Evolutionary conservation across 2,113 vertebrate genomes (phyloP), one percentile per base, ranked within the genome.

Genomic region (Brachyistius frenatus): DNA sequence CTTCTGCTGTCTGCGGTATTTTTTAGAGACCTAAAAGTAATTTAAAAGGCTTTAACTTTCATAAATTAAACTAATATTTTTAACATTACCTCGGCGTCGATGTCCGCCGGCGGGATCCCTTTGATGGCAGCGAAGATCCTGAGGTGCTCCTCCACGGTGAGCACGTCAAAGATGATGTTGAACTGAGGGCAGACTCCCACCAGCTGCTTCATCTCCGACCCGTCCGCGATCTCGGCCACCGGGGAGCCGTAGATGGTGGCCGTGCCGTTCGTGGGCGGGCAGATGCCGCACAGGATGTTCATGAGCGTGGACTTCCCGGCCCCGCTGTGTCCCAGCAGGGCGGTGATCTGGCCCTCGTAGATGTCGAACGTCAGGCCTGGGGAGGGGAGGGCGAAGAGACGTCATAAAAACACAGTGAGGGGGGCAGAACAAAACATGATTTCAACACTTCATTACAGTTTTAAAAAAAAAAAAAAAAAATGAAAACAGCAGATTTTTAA

Each of bases 281-380:
- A 98, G 13, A 99, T 95, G 33, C 98, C 98, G 0, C 97, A 99
- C 16, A 99, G 95, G 92, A 99, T 97, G 90, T 98, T 98, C 96
- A 99, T 97, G 70, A 99, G 89, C 0, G 98, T 99, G 5, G 97
- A 97, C 88, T 99, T 99, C 5, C 98, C 98, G 0, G 98, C 97
- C 7, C 97, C 98, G 5, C 96, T 99, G 91, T 99, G 98, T 13
- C 98, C 98, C 55, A 99, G 94, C 81, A 99, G 93, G 3, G 98
- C 98, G 0, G 98, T 99, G 77, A 99, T 99, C 89, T 99, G 98
- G 10, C 97, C 97, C 87, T 99, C 98, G 0, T 97, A 99, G 84
- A 99, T 96, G 91, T 98, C 97, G 50, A 99, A 99, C 1, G 96
- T 97, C 82, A 99, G 83, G 89, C 95, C 98, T 99, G 63, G 9